phyloP scores from a whole-genome alignment of 2,113 vertebrate species.

The Pteropus alecto region DNA sequence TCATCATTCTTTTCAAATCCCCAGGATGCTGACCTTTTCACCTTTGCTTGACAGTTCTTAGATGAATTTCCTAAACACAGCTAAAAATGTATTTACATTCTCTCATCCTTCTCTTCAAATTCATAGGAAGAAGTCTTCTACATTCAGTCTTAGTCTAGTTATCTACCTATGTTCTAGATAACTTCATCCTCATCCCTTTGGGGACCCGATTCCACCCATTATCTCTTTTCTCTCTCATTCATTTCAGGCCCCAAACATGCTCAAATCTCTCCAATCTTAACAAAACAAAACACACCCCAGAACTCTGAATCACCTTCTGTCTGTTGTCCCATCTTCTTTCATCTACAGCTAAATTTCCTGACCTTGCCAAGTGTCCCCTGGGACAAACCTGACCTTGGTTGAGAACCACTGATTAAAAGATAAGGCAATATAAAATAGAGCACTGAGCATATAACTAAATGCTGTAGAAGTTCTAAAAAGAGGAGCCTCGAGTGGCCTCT shows the following conservation, averaged over 20 bases:
- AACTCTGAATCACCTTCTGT: neutral
- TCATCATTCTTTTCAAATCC: neutral
- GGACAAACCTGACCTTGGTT: neutral
- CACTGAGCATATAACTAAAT: neutral
- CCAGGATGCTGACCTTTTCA: neutral
- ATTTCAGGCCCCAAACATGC: neutral
- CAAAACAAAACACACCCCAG: neutral
- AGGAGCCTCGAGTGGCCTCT: neutral
- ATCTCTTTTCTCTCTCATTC: neutral
- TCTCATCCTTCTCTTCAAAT: neutral
- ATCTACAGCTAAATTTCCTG: neutral
- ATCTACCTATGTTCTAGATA: neutral
- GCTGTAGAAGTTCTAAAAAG: neutral
- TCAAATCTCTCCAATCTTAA: neutral
- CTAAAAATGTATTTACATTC: neutral
- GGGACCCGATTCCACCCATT: neutral
- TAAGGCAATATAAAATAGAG: neutral
- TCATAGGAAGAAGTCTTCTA: neutral
- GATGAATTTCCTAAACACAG: neutral
- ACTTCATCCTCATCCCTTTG: neutral
- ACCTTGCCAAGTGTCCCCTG: neutral
- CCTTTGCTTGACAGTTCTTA: neutral
- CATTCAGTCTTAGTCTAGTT: neutral
- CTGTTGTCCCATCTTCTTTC: neutral
- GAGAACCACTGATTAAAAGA: neutral